Base-by-base conservation (phyloP, 1,140 invertebrate genomes). In the Diuraphis noxia region DNA sequence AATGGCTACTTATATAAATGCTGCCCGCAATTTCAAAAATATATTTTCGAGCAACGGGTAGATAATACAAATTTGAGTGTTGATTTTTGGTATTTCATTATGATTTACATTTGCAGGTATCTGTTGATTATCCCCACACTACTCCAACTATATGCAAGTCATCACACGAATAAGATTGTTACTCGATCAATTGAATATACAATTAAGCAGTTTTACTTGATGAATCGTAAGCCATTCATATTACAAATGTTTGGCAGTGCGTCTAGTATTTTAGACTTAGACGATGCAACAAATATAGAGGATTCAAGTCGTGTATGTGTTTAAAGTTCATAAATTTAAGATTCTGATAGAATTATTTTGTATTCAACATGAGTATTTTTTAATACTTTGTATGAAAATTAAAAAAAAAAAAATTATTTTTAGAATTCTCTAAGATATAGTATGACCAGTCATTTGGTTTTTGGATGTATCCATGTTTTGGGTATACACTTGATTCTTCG, bases 201-300 rank as follows among this genome's bases (percentile, higher is more conserved):
- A 0, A 98, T 99, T 13, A 99, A 99, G 93, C 99, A 99, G 94
- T 99, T 99, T 94, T 99, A 99, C 94, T 95, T 99, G 85, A 96
- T 99, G 94, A 99, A 99, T 93, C 95, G 99, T 92, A 99, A 99
- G 93, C 99, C 99, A 3, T 99, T 99, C 93, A 98, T 99, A 92
- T 95, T 99, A 38, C 98, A 99, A 95, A 99, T 99, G 98, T 99
- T 99, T 95, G 99, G 99, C 13, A 98, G 98, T 84, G 97, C 99
- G 6, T 99, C 99, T 0, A 97, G 98, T 5, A 98, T 99, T 93
- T 95, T 99, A 49, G 98, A 99, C 93, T 98, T 97, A 5, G 98
- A 99, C 93, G 97, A 97, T 93, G 96, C 96, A 92, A 96, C 96
- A 85, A 95, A 96, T 10, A 97, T 96, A 93, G 97, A 97, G 7